Conservation (phyloP, 2,888 invertebrate genomes). For the Netelia fuscicornis region DNA sequence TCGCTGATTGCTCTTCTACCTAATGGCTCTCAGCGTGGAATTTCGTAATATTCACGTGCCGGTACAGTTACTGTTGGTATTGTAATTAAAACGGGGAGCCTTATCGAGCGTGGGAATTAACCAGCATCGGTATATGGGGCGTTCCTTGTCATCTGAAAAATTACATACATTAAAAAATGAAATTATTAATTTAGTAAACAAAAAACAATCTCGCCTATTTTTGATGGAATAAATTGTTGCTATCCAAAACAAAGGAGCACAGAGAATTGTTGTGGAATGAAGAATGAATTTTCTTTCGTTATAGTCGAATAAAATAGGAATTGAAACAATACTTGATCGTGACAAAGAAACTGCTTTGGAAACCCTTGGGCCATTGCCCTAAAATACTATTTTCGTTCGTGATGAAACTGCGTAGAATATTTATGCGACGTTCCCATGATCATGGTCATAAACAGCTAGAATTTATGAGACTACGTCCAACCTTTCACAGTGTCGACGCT, state of each 20-base stretch:
- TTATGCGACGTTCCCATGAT: slow-evolving; percentile 35
- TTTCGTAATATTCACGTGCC: slow-evolving; percentile 33
- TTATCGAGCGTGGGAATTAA: no score
- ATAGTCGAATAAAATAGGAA: neutral
- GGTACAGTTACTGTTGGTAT: slow-evolving; percentile 8
- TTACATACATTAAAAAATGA: no score
- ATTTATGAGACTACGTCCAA: neutral
- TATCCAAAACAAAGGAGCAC: neutral
- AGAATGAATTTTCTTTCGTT: no score
- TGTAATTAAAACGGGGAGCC: slow-evolving; percentile 40
- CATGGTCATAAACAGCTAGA: neutral
- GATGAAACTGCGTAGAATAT: slow-evolving; percentile 34
- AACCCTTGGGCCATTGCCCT: slow-evolving; percentile 55
- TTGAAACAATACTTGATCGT: slow-evolving; percentile 14
- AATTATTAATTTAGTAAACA: no score
- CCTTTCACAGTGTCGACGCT: neutral
- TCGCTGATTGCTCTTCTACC: slow-evolving; percentile 47
- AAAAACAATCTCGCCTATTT: no score
- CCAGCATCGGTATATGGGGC: neutral
- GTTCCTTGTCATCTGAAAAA: neutral
- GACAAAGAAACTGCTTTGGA: slow-evolving; percentile 62
- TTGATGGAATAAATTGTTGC: no score
- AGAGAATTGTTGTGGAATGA: neutral
- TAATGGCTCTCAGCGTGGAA: slow-evolving; percentile 44
- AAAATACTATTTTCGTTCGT: slow-evolving; percentile 62